Evolutionary conservation across 2,797 vertebrate species (phyloP), one percentile per base, ranked within the genome.

Genomic region (Lithobates sylvaticus): DNA sequence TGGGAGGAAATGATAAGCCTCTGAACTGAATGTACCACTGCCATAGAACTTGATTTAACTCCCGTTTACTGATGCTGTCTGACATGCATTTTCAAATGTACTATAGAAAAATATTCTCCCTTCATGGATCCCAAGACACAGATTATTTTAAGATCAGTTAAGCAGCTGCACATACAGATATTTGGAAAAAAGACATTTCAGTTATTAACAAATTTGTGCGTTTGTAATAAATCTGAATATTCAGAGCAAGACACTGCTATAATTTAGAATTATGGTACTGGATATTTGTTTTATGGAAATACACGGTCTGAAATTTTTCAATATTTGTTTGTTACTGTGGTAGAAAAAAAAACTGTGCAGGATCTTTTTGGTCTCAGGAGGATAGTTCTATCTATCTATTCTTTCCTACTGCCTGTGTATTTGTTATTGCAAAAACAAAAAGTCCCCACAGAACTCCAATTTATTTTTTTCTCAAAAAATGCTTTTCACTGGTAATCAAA

Each of bases 21-120:
- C 23, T 73, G 79, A 77, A 73, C 50, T 64, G 68, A 86, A 67
- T 78, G 86, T 69, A 78, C 58, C 44, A 54, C 81, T 68, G 79
- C 67, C 80, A 83, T 29, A 78, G 76, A 83, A 87, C 69, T 83
- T 83, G 85, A 86, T 86, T 86, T 83, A 86, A 83, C 75, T 79
- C 42, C 69, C 32, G 54, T 74, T 79, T 87, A 83, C 81, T 83
- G 86, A 83, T 87, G 81, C 81, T 87, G 75, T 74, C 76, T 83
- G 86, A 87, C 86, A 83, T 69, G 58, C 68, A 83, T 78, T 83
- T 78, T 47, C 6, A 78, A 79, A 87, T 78, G 47, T 42, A 58
- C 86, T 83, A 69, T 74, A 87, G 86, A 79, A 54, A 29, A 68
- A 83, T 68, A 78, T 83, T 77, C 44, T 80, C n/a, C 67, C 54